phyloP scores from a whole-genome alignment of 2,888 invertebrate species.

The Julus scanicus region DNA sequence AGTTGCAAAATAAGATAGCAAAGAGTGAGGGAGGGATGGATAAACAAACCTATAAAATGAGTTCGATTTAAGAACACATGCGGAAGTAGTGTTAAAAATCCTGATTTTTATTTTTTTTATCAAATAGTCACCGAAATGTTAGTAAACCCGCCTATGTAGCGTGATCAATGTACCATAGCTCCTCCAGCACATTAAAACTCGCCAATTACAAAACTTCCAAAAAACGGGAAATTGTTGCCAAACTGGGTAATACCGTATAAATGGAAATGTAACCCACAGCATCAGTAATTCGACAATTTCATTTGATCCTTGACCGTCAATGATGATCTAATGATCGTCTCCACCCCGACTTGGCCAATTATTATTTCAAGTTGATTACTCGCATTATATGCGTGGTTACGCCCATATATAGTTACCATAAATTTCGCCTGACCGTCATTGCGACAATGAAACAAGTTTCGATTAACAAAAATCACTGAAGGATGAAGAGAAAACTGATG shows the following conservation, averaged over 20 bases:
- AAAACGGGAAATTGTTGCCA: not conserved
- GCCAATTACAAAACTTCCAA: not conserved
- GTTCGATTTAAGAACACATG: not conserved
- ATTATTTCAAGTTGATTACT: not conserved
- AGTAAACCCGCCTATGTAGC: not conserved
- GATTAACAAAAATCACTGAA: too few species aligned
- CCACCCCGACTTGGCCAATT: not conserved
- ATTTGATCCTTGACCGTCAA: not conserved
- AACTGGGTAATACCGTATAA: not conserved
- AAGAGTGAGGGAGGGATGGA: not conserved
- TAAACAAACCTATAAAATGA: not conserved
- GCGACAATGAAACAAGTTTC: too few species aligned
- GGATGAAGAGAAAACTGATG: not conserved
- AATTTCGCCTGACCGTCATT: not conserved
- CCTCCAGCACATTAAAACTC: not conserved
- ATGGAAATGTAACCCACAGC: not conserved
- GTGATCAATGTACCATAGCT: not conserved
- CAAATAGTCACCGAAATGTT: not conserved
- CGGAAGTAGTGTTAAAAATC: slow-evolving; percentile 6
- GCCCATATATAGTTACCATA: not conserved
- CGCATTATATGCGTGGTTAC: not conserved
- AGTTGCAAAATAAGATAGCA: not conserved
- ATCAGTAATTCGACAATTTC: not conserved
- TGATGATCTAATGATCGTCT: not conserved
- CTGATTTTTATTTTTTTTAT: not conserved